These are phyloP conservation scores for Pogonomyrmex californicus DNA, from an alignment of 1,140 invertebrate species.

Conservation along the genomic window DNA sequence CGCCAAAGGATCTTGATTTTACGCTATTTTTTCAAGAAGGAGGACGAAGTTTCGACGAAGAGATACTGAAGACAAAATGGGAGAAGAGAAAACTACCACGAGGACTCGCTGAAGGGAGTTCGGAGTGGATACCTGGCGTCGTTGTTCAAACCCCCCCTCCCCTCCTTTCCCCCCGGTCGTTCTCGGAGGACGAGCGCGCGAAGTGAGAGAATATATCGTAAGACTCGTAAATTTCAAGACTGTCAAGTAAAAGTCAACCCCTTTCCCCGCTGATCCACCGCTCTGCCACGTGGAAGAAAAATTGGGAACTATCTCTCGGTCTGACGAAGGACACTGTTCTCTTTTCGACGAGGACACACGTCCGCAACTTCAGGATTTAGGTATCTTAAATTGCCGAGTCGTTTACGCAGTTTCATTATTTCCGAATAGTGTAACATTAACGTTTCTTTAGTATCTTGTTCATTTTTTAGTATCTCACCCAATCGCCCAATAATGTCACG, in stretches of 20 bases:
- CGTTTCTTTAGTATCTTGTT: not conserved
- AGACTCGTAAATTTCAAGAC: conserved; percentile 49
- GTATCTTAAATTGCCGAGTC: not conserved
- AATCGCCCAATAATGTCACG: not conserved
- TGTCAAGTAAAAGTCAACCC: conserved; percentile 28
- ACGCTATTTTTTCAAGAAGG: conserved; percentile 1
- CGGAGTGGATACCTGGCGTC: conserved; percentile 3
- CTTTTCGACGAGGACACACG: not conserved
- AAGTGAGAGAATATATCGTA: conserved; percentile 15
- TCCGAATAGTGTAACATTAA: conserved; percentile 22
- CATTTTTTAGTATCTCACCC: not conserved
- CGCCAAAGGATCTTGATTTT: conserved; percentile 8
- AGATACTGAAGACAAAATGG: not conserved
- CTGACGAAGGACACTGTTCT: conserved; percentile 3
- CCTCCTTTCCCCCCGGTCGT: too few relatives aligned
- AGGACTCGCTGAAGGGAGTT: conserved; percentile 2
- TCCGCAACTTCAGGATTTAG: conserved; percentile 1
- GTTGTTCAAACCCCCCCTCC: conserved; percentile 19
- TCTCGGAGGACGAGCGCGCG: not conserved
- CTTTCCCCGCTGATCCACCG: not conserved
- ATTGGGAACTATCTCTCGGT: not conserved
- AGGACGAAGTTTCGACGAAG: not conserved
- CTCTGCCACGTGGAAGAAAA: not conserved
- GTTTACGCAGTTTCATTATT: not conserved
- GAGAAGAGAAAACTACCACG: not conserved